These are phyloP conservation scores for Perca fluviatilis DNA, from an alignment of 2,113 vertebrate genomes.

Conservation along the genomic window DNA sequence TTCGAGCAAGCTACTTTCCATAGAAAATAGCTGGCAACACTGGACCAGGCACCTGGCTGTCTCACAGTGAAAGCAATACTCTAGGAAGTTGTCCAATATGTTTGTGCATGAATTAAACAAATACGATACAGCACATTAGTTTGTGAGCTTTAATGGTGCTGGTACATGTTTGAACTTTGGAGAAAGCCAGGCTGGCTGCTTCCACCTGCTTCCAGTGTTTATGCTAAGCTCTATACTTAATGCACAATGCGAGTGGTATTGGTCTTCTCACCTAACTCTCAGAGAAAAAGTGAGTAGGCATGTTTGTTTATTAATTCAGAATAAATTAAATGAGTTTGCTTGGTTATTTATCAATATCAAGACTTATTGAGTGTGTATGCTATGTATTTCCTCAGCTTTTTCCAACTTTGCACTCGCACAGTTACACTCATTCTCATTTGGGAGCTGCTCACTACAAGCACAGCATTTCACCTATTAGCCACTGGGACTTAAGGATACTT, in stretches of 20 bases:
- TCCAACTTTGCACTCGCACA: constrained; percentile 1
- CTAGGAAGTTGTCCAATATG: background rate
- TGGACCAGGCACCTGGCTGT: too few species aligned
- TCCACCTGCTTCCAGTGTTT: background rate
- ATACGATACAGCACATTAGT: background rate
- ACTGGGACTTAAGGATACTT: background rate
- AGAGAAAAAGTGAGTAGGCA: background rate
- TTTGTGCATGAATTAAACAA: background rate
- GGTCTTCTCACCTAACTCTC: background rate
- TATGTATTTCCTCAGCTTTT: constrained; percentile 14
- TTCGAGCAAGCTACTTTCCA: too few species aligned
- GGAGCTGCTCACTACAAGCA: background rate
- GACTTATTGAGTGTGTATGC: constrained; percentile 9
- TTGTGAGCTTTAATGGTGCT: too few species aligned
- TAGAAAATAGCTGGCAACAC: too few species aligned
- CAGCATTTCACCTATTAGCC: constrained; percentile 1
- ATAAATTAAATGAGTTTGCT: background rate
- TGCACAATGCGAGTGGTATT: background rate
- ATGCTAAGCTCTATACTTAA: constrained; percentile 4
- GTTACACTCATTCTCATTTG: background rate
- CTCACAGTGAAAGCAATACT: background rate
- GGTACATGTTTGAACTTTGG: background rate
- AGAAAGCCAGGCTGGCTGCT: background rate
- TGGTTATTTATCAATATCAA: constrained; percentile 24
- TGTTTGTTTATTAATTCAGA: constrained; percentile 15